Conservation (phyloP, 2,888 invertebrate genomes). For the Idaea biselata region DNA sequence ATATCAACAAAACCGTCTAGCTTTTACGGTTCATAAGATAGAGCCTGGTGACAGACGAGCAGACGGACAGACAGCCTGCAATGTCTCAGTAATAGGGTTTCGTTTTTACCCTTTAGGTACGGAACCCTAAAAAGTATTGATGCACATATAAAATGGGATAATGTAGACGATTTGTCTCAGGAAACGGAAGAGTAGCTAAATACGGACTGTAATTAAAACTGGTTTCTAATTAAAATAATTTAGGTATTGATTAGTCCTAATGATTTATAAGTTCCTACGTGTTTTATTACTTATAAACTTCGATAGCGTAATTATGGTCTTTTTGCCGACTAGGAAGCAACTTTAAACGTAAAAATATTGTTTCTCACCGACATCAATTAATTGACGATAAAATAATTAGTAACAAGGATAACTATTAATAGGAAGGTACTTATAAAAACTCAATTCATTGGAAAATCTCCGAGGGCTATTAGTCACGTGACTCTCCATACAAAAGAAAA, state of each 20-base stretch:
- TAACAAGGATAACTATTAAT: not conserved
- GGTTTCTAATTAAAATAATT: not conserved
- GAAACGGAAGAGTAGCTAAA: not conserved
- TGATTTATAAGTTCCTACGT: not conserved
- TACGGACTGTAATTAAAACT: not conserved
- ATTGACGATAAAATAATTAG: not conserved
- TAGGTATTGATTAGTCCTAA: not conserved
- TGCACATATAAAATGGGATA: not conserved
- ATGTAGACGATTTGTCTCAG: not conserved
- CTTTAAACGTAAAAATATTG: not conserved
- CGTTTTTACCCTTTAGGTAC: no score
- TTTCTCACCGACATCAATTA: not conserved
- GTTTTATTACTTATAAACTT: not conserved
- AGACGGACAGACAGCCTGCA: no score
- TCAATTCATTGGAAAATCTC: no score
- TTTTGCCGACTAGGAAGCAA: not conserved
- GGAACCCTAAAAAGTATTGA: not conserved
- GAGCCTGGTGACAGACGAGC: no score
- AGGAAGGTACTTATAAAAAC: no score
- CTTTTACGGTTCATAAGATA: no score
- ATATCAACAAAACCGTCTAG: no score
- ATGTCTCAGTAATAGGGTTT: no score
- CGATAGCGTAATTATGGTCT: not conserved
- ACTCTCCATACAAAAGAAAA: no score
- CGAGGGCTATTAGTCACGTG: no score